phyloP scores from a whole-genome alignment of 2,113 vertebrate species.

The Neopipo cinnamomea region DNA sequence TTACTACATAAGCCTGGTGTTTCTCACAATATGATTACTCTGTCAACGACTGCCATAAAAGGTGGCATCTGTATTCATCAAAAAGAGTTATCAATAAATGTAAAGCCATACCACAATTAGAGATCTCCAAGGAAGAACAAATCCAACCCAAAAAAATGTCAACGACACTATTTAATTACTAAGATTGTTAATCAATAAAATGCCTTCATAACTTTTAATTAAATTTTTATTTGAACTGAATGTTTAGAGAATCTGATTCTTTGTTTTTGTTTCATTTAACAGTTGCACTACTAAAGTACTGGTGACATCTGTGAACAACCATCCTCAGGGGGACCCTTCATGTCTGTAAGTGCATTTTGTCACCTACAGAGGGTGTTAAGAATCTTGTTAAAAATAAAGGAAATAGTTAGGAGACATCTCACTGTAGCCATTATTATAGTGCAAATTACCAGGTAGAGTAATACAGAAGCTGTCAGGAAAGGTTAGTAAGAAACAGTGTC shows the following conservation, averaged over 20 bases:
- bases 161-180: constrained; percentile 86
- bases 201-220: constrained; percentile 90
- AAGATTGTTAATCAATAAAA: constrained; percentile 93
- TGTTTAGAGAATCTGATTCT: constrained; percentile 80
- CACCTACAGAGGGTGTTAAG: constrained; percentile 99
- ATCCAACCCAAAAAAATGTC: constrained; percentile 75
- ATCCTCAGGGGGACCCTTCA: constrained; percentile 80
- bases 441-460: constrained; percentile 95
- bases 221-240: constrained; percentile 85
- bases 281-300: constrained; percentile 75
- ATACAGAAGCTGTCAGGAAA: constrained; percentile 94
- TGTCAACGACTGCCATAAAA: constrained; percentile 88
- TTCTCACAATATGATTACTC: constrained; percentile 97
- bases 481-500: constrained; percentile 86
- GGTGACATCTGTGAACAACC: constrained; percentile 84
- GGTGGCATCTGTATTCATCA: constrained; percentile 95
- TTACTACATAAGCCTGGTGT: constrained; percentile 88
- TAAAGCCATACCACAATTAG: constrained; percentile 86
- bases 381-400: constrained; percentile 90
- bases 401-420: constrained; percentile 82
- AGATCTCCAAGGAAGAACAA: constrained; percentile 89
- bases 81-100: constrained; percentile 94
- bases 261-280: constrained; percentile 80
- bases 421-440: constrained; percentile 91
- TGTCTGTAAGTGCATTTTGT: constrained; percentile 97